These are phyloP conservation scores for Hirudinaria manillensis DNA, from an alignment of 2,888 invertebrate species.

Conservation along the genomic window DNA sequence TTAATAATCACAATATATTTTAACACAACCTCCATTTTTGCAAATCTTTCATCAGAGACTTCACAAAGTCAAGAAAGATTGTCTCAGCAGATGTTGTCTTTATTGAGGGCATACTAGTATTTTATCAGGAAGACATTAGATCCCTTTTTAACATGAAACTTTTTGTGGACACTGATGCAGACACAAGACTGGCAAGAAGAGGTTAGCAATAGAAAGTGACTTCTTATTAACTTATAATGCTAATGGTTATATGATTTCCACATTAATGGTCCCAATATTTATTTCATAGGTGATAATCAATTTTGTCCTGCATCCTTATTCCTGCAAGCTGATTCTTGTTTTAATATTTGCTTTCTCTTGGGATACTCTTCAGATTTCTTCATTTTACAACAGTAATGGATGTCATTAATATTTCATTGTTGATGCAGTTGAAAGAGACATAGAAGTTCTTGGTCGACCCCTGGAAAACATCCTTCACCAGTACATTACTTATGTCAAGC, in stretches of 20 bases:
- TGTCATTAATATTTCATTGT: too few species aligned
- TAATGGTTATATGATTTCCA: too few species aligned
- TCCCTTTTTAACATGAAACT: slow-evolving; percentile 92
- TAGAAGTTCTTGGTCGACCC: slow-evolving; percentile 85
- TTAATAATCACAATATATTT: not conserved
- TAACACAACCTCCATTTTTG: not conserved
- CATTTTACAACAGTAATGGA: too few species aligned
- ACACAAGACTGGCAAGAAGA: slow-evolving; percentile 87
- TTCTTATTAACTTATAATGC: slow-evolving; percentile 26
- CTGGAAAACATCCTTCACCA: slow-evolving; percentile 88
- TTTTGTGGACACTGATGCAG: slow-evolving; percentile 97
- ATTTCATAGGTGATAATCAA: too few species aligned
- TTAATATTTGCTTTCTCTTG: too few species aligned
- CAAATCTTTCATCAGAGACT: slow-evolving; percentile 1
- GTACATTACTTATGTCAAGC: slow-evolving; percentile 96
- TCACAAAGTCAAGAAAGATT: slow-evolving; percentile 13
- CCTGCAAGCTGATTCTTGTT: too few species aligned
- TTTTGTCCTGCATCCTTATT: too few species aligned
- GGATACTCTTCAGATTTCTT: too few species aligned
- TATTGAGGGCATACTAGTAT: slow-evolving; percentile 93
- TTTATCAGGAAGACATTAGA: slow-evolving; percentile 88
- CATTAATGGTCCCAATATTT: too few species aligned
- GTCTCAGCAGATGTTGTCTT: slow-evolving; percentile 79
- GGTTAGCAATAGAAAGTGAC: slow-evolving; percentile 60
- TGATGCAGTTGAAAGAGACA: slow-evolving; percentile 79